Evolutionary conservation across 2,888 invertebrate species (phyloP), one percentile per base, ranked within the genome.

Genomic region (Orthosia gothica): DNA sequence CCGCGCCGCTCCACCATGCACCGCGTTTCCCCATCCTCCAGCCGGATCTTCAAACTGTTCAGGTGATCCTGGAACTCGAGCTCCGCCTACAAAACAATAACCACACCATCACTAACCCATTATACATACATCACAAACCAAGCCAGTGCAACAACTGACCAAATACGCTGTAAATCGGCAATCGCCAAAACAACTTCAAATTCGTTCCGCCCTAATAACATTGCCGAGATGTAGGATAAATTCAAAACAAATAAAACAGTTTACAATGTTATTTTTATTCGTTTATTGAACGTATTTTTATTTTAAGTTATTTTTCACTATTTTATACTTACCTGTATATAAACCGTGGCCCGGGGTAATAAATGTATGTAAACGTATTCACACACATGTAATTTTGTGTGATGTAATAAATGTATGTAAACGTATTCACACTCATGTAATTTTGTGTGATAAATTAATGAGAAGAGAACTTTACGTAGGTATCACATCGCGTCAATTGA

Each of bases 1-100:
- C 92, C 93, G 62, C 93, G 94, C 52, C 96, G 89, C 84, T 97
- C 95, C 90, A 97, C 96, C 94, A 97, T 96, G 72, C 92, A 88
- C 52, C 95, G 93, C 50, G 87, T 81, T 64, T 85, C 91, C 45
- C 95, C 97, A 95, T 97, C 94, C 9, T 96, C 96, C 15, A 96
- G 88, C 70, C 91, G 91, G 87, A 97, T 92, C 93, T 96, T 95
- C 91, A 96, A 93, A 84, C 95, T 95, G 87, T 92, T 92, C 82
- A 96, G 85, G 75, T 96, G 96, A 47, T 94, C 93, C 81, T 93
- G 92, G 79, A 96, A 96, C 92, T 96, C 96, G 71, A 88, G 90
- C 89, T 96, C 96, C 18, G 96, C 96, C 96, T 96, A 91, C 52
- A 88, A 91, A 79, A 69, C 40, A 74, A 65, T 16, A 68, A 63